Base-by-base conservation (phyloP, 2,797 vertebrate genomes). In the Agapornis canus region DNA sequence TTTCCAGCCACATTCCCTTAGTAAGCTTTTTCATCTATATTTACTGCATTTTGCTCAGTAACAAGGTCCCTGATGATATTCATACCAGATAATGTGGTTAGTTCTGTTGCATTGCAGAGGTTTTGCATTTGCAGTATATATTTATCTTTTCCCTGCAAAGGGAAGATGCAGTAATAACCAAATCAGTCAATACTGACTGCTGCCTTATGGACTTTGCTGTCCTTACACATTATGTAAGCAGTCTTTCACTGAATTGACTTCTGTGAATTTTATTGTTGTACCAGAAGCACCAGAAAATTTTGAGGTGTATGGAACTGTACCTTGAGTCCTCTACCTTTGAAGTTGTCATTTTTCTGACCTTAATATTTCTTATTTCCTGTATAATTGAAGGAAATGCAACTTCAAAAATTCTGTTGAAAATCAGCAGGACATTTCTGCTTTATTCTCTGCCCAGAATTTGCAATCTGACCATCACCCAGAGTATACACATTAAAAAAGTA, bases 361-460 rank as follows among this genome's bases (percentile, higher is more conserved):
- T 60, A 56, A 47, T 95, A 89, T 89, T 73, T 72, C 25, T 89
- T 68, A 89, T 94, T 93, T 97, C 76, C 90, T 92, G 42, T 45
- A 90, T 48, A 92, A 94, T 15, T 77, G 70, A 93, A 96, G n/a
- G 27, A 94, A 75, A 70, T 39, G 29, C 80, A 40, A 60, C 17
- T 45, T 84, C 6, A 35, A 45, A 85, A 92, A 37, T 73, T 51
- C 31, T 78, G 96, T 91, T 64, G 84, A 83, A 95, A 96, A 90
- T 82, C 68, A 92, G 18, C 37, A 95, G 87, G 64, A 61, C n/a
- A 60, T 86, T 95, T 92, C 82, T 81, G 23, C 3, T 8, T 84
- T 81, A 31, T 86, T 95, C 45, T 93, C 89, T 89, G 39, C 39
- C 56, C 71, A 81, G 68, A 70, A 97, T 87, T 91, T 95, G 23